Conservation (phyloP, 2,113 vertebrate species). For the Phasianus colchicus region DNA sequence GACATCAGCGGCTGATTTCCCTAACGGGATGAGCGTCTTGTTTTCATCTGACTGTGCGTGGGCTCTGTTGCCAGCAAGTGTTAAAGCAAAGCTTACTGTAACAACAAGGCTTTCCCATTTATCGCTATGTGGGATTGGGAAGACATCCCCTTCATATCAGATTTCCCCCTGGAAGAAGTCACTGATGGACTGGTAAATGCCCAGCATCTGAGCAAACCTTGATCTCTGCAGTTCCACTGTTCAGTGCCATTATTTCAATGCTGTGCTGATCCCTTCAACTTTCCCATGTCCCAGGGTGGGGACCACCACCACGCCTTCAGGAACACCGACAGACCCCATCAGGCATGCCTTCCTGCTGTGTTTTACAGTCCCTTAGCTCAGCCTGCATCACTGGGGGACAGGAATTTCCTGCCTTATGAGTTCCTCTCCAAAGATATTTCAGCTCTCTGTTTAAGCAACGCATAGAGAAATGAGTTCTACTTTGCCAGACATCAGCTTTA, state of each 20-base stretch:
- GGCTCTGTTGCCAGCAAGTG: not conserved
- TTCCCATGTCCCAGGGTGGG: accelerated
- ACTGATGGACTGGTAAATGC: too few relatives aligned
- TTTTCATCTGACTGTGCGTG: not conserved
- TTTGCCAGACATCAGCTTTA: not conserved
- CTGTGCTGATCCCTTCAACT: not conserved
- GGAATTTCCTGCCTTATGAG: not conserved
- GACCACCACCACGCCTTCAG: not conserved
- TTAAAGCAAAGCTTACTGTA: not conserved
- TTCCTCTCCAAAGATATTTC: not conserved
- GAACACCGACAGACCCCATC: not conserved
- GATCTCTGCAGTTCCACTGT: not conserved
- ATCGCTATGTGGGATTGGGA: not conserved
- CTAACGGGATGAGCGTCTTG: not conserved
- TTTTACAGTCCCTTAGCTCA: not conserved
- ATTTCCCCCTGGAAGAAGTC: not conserved
- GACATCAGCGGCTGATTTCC: not conserved
- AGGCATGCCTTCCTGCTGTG: not conserved
- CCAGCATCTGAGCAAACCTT: not conserved
- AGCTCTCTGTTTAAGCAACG: not conserved
- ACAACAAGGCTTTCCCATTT: not conserved
- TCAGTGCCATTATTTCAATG: not conserved
- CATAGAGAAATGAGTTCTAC: not conserved
- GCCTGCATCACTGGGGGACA: not conserved
- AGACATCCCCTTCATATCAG: not conserved